phyloP scores from a whole-genome alignment of 2,888 invertebrate species.

The Capitulum mitella region DNA sequence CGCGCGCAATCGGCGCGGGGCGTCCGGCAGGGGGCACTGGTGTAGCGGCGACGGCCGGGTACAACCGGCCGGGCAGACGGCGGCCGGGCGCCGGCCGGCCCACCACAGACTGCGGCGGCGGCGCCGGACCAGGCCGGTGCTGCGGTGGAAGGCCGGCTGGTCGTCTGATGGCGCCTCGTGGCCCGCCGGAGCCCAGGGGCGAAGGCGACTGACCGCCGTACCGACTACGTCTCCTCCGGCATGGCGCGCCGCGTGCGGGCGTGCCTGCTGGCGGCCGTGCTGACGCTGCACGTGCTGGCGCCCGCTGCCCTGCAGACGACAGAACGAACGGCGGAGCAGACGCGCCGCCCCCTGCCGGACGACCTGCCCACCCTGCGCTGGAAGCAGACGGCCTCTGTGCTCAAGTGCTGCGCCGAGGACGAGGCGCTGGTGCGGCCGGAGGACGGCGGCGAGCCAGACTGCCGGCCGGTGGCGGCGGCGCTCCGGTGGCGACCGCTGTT shows the following conservation, averaged over 20 bases:
- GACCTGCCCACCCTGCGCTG: neutral
- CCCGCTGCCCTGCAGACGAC: neutral
- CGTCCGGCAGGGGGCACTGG: too few relatives aligned
- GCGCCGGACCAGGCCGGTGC: too few relatives aligned
- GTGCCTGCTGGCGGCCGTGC: neutral
- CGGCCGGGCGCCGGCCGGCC: too few relatives aligned
- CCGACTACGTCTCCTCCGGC: neutral
- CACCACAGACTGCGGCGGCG: too few relatives aligned
- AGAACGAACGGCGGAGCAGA: neutral
- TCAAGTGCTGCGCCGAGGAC: neutral
- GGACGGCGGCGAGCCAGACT: neutral
- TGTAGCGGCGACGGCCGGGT: too few relatives aligned
- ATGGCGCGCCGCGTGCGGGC: neutral
- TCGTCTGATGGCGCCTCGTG: too few relatives aligned
- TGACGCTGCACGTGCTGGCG: neutral
- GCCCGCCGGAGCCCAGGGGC: too few relatives aligned
- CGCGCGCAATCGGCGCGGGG: too few relatives aligned
- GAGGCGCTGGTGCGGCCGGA: neutral
- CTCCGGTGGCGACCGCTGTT: slow-evolving; percentile 9
- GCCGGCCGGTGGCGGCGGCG: neutral
- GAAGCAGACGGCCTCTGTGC: neutral
- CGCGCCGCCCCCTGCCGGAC: neutral
- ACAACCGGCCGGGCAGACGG: too few relatives aligned
- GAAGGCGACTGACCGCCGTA: neutral
- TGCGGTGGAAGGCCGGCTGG: too few relatives aligned